These are phyloP conservation scores for Crematogaster levior DNA, from an alignment of 2,888 invertebrate genomes.

Conservation along the genomic window DNA sequence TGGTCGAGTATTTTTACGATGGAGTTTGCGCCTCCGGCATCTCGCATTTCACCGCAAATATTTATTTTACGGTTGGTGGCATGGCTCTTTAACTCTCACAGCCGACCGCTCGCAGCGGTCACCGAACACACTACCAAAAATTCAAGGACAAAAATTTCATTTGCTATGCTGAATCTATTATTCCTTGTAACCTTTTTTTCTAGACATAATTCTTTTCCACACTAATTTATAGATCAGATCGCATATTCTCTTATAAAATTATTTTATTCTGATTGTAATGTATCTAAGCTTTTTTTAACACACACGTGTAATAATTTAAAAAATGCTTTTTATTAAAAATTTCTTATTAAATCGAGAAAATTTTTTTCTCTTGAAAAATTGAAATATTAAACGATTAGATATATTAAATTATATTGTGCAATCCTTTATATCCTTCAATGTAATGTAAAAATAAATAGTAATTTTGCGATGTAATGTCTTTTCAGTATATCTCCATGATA, in stretches of 20 bases:
- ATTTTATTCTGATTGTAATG: not conserved
- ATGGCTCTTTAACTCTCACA: slow-evolving; percentile 25
- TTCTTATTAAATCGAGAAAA: not conserved
- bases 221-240: not conserved
- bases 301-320: not conserved
- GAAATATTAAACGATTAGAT: not conserved
- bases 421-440: not conserved
- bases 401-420: not conserved
- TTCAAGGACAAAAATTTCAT: slow-evolving; percentile 14
- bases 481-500: not conserved
- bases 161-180: not conserved
- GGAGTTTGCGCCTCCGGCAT: slow-evolving; percentile 39
- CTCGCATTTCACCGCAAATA: slow-evolving; percentile 50
- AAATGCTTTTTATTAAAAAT: not conserved
- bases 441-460: not conserved
- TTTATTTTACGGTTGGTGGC: slow-evolving; percentile 46
- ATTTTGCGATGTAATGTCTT: not conserved
- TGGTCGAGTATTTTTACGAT: slow-evolving; percentile 38
- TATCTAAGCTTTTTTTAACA: not conserved
- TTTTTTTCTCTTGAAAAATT: not conserved
- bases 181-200: not conserved
- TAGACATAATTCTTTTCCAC: not conserved
- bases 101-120: not conserved
- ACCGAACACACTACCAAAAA: slow-evolving; percentile 11
- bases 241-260: not conserved